A percentile compares a stretch with the other conserved stretches of the same genome.
These are phyloP conservation scores for Gymnarchus niloticus DNA, from an alignment of 2,113 vertebrate genomes.

Conservation along the genomic window DNA sequence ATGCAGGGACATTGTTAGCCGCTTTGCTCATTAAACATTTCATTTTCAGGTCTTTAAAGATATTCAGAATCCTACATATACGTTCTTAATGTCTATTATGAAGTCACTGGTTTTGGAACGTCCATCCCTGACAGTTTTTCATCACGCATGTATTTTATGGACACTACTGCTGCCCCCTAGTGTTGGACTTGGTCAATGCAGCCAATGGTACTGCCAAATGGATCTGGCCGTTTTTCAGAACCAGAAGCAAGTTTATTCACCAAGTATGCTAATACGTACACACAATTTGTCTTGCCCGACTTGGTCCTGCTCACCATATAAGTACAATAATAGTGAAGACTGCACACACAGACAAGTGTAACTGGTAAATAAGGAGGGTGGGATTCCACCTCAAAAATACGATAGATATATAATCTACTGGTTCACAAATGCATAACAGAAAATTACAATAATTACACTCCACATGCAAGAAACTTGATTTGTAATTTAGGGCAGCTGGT, in stretches of 20 bases:
- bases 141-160: neutral
- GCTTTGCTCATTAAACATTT: neutral
- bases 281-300: neutral
- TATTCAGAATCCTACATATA: neutral
- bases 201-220: neutral
- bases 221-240: neutral
- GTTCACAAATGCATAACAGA: too few relatives aligned
- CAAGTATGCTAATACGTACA: neutral
- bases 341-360: neutral
- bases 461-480: too few relatives aligned
- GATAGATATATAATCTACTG: too few relatives aligned
- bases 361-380: too few relatives aligned
- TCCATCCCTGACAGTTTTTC: too few relatives aligned
- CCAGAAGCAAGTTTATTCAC: neutral
- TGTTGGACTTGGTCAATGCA: neutral
- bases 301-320: neutral
- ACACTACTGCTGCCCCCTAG: neutral
- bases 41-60: neutral
- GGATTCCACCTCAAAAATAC: too few relatives aligned
- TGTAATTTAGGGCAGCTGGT: too few relatives aligned
- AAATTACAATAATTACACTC: too few relatives aligned
- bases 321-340: neutral
- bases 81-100: neutral
- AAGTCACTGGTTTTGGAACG: too few relatives aligned
- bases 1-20: neutral